A percentile compares a stretch with the other conserved stretches of the same genome.
These are phyloP conservation scores for Lepus oiostolus DNA, from an alignment of 2,797 vertebrate species.

Conservation along the genomic window DNA sequence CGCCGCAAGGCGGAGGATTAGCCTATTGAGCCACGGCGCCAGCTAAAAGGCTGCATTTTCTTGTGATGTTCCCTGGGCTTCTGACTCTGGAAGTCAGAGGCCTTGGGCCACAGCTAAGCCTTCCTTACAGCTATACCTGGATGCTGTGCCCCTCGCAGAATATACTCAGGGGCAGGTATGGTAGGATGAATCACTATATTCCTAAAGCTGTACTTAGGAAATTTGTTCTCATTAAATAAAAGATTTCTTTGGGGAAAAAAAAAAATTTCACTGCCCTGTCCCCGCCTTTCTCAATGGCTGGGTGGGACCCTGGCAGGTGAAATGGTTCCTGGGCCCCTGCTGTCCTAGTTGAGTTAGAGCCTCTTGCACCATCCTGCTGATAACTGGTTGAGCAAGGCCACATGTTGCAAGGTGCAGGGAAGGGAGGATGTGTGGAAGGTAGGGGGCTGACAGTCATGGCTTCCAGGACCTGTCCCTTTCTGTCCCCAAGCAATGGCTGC, in stretches of 20 bases:
- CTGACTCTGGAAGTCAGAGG: not conserved
- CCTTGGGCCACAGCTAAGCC: not conserved
- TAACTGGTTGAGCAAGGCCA: conserved; percentile 53
- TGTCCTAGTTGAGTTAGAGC: conserved; percentile 9
- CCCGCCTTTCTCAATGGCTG: conserved; percentile 17
- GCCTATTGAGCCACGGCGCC: too few relatives aligned
- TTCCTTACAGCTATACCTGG: not conserved
- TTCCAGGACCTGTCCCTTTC: not conserved
- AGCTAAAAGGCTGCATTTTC: not conserved
- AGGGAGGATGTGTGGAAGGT: too few relatives aligned
- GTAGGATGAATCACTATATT: too few relatives aligned
- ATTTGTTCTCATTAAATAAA: too few relatives aligned
- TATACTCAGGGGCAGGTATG: not conserved
- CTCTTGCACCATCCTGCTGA: conserved; percentile 19
- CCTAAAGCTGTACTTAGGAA: too few relatives aligned
- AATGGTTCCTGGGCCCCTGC: conserved; percentile 24
- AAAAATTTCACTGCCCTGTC: not conserved
- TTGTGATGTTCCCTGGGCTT: not conserved
- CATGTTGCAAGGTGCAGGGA: not conserved
- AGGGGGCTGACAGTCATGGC: too few relatives aligned
- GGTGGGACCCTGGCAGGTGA: not conserved
- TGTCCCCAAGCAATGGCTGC: not conserved
- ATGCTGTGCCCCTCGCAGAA: not conserved
- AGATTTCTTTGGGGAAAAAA: too few relatives aligned
- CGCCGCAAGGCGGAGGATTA: too few relatives aligned